A percentile compares a stretch with the other conserved stretches of the same genome.
Evolutionary conservation across 2,888 invertebrate genomes (phyloP).

Genomic region (Drosophila flavopinicola): DNA sequence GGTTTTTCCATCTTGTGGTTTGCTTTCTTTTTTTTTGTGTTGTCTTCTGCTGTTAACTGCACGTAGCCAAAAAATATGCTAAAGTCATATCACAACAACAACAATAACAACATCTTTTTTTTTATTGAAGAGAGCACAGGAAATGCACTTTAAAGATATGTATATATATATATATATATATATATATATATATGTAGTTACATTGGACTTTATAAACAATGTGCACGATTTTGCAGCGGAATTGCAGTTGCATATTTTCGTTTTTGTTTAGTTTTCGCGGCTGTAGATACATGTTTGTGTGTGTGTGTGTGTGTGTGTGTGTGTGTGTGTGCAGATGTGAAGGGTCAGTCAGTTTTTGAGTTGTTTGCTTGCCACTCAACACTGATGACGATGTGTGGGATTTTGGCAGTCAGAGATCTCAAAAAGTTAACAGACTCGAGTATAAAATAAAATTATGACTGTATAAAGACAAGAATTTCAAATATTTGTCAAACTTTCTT

Average conservation of each 20-base stretch:
- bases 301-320: neutral
- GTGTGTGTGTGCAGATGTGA: constrained; percentile 21
- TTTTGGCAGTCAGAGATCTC: constrained; percentile 27
- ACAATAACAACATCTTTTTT: constrained; percentile 9
- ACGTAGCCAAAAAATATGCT: constrained; percentile 63
- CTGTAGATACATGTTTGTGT: constrained; percentile 1
- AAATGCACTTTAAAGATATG: constrained; percentile 51
- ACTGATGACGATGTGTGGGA: constrained; percentile 32
- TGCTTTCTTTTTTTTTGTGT: constrained; percentile 54
- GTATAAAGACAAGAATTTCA: neutral
- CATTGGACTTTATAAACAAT: constrained; percentile 55
- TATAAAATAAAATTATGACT: neutral
- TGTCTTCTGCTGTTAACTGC: constrained; percentile 29
- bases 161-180: neutral
- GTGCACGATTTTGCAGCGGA: constrained; percentile 45
- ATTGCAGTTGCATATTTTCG: constrained; percentile 48
- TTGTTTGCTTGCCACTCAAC: constrained; percentile 46
- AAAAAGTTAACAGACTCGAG: neutral
- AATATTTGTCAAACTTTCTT: neutral
- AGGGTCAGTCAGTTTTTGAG: constrained; percentile 48
- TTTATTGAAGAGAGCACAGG: constrained; percentile 47
- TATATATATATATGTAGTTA: constrained; percentile 8
- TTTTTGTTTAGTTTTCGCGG: constrained; percentile 8
- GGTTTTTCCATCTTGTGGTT: constrained; percentile 58
- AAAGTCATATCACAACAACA: constrained; percentile 54